Base-by-base conservation (phyloP, 2,888 invertebrate species). In the Tenthredo notha region DNA sequence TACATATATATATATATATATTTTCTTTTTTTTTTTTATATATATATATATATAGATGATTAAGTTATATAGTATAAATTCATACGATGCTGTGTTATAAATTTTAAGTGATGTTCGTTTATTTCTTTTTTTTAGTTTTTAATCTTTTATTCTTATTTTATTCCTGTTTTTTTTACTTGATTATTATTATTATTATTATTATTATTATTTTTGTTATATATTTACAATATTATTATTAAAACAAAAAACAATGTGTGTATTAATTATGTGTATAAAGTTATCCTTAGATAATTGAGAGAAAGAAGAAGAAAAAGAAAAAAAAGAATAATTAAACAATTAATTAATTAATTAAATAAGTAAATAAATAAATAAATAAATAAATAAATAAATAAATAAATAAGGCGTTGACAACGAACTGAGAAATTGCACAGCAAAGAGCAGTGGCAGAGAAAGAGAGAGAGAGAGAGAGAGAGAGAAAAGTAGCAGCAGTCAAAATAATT, bases 81-180 rank as follows among this genome's bases (percentile, higher is more conserved):
- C 67, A 25, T 67, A 67, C 33, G 18, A 67, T 67, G 67, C 67
- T 67, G 67, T 67, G 67, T 67, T 74, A 43, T 43, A 40, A 74
- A 74, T 74, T 74, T 74, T 74, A 43, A 43, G 72, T 43, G 21
- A 43, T 25, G 43, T 21, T 43, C 33, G 33, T 33, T 33, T 1
- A 2, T 70, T 70, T 18, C 3, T 29, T 70, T 67, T 65, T 10
- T 21, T 21, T 25, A n/a, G n/a, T n/a, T n/a, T n/a, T n/a, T n/a
- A n/a, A n/a, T n/a, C n/a, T n/a, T n/a, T n/a, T n/a, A n/a, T 65
- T 25, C 2, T 65, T 12, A 12, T 25, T 65, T 25, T 9, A 6
- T 0, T 65, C 10, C 18, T 25, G 9, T 65, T 7, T 65, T 40
- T 40, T 43, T 10, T 43, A 43, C 10, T 43, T 43, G 10, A 29